Evolutionary conservation across 2,888 invertebrate genomes (phyloP).

Genomic region (Atrina japonica): DNA sequence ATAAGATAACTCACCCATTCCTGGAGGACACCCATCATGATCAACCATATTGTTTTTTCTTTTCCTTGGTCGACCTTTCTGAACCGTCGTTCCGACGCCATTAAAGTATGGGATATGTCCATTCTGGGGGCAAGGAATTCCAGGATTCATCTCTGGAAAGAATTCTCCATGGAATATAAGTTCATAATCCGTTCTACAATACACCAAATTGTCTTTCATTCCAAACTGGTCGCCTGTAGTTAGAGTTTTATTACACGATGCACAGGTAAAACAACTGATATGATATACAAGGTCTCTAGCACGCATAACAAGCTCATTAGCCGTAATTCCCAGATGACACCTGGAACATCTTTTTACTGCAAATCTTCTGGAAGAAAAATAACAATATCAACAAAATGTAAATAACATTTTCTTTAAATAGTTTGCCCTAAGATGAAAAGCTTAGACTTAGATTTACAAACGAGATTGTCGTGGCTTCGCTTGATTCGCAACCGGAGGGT

Average conservation of each 20-base stretch:
- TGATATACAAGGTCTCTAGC: constrained; percentile 94
- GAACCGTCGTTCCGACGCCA: constrained; percentile 84
- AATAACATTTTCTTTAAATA: not conserved
- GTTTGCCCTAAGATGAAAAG: no score
- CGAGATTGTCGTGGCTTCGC: no score
- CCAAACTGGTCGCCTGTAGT: constrained; percentile 96
- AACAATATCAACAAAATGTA: not conserved
- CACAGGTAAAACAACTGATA: constrained; percentile 93
- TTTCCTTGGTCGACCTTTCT: constrained; percentile 92
- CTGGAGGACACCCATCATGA: constrained; percentile 62
- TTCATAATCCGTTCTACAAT: constrained; percentile 91
- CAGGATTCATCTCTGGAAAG: constrained; percentile 58
- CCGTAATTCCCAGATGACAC: constrained; percentile 91
- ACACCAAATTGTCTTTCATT: constrained; percentile 90
- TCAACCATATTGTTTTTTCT: constrained; percentile 83
- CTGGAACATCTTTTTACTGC: constrained; percentile 92
- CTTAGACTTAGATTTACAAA: no score
- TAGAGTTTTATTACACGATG: constrained; percentile 90
- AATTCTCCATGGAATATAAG: constrained; percentile 81
- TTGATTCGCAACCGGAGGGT: no score
- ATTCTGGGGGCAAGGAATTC: constrained; percentile 48
- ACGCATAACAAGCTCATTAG: constrained; percentile 94
- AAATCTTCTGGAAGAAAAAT: constrained; percentile 87
- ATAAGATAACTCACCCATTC: constrained; percentile 60
- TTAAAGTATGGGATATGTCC: constrained; percentile 83